Conservation (phyloP, 2,113 vertebrate genomes). For the Ardeotis arabs region DNA sequence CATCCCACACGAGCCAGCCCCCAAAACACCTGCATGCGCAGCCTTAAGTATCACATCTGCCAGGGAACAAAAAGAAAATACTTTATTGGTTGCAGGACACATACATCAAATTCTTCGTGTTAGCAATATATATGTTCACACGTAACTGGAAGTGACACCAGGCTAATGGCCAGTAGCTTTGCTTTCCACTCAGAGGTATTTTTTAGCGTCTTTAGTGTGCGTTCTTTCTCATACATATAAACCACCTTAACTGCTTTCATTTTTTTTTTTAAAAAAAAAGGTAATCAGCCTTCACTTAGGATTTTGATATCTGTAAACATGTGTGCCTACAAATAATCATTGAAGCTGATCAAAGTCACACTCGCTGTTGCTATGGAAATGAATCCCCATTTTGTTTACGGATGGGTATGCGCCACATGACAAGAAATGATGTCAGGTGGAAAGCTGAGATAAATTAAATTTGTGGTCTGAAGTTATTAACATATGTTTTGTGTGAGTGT, state of each 20-base stretch:
- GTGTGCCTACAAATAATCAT: conserved; percentile 79
- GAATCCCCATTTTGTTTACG: conserved; percentile 77
- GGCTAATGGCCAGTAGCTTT: not conserved
- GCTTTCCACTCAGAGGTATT: not conserved
- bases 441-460: conserved; percentile 78
- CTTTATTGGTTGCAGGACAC: not conserved
- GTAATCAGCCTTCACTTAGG: conserved; percentile 68
- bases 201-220: not conserved
- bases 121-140: not conserved
- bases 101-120: not conserved
- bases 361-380: conserved; percentile 75
- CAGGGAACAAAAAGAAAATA: conserved; percentile 48
- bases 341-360: conserved; percentile 80
- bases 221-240: not conserved
- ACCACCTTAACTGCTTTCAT: conserved; percentile 31
- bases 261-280: not conserved
- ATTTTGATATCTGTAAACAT: conserved; percentile 72
- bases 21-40: conserved; percentile 72
- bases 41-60: conserved; percentile 71
- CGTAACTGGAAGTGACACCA: not conserved
- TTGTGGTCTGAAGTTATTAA: conserved; percentile 75
- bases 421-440: conserved; percentile 72
- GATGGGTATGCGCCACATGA: conserved; percentile 74
- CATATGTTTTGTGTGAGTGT: conserved; percentile 54
- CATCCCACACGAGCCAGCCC: conserved; percentile 69